These are phyloP conservation scores for Acrocyrtus sp. DNA, from an alignment of 2,888 invertebrate species.

Conservation along the genomic window DNA sequence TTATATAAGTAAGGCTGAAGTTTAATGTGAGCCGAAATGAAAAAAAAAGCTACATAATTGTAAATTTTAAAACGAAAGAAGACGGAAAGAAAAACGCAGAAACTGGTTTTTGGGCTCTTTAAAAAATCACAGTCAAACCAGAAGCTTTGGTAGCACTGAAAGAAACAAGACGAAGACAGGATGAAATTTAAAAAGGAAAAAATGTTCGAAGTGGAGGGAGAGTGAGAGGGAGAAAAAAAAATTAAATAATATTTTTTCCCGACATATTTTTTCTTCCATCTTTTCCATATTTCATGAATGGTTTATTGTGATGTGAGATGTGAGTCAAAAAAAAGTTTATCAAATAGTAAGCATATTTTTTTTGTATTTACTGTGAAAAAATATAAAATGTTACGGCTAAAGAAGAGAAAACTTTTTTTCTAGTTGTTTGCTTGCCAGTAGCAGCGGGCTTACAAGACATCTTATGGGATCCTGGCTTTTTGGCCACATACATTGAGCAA, in stretches of 20 bases:
- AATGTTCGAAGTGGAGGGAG: no score
- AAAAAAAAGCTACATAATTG: slow-evolving; percentile 3
- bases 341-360: no score
- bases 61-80: not conserved
- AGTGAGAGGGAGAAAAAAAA: no score
- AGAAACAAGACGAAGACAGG: slow-evolving; percentile 41
- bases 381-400: no score
- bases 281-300: no score
- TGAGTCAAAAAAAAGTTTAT: no score
- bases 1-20: not conserved
- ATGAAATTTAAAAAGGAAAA: slow-evolving; percentile 20
- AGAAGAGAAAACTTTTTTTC: no score
- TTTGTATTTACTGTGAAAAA: no score
- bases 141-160: slow-evolving; percentile 14
- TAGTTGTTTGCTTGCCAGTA: slow-evolving; percentile 16
- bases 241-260: no score
- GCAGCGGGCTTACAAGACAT: not conserved
- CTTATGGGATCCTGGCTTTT: not conserved
- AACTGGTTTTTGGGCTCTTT: slow-evolving; percentile 14
- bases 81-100: slow-evolving; percentile 10
- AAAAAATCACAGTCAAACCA: no score
- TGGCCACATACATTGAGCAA: slow-evolving; percentile 33
- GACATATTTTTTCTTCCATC: no score
- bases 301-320: no score
- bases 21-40: slow-evolving; percentile 9